Evolutionary conservation across 2,888 invertebrate species (phyloP), one percentile per base, ranked within the genome.

Genomic region (Melinaea menophilus): DNA sequence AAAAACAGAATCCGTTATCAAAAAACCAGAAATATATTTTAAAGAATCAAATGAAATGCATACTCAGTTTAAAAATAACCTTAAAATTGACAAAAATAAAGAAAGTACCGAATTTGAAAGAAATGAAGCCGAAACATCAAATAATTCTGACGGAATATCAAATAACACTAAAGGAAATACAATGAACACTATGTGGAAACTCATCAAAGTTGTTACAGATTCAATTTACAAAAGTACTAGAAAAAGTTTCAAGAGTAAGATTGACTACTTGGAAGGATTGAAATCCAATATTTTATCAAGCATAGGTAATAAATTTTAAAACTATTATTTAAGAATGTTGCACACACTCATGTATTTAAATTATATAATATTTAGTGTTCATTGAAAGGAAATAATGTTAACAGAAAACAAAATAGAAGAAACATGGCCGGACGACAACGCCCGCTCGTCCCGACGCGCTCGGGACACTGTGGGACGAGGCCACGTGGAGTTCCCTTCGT

Each of bases 401-500:
- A 5, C 72, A 93, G 92, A 91, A 68, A 77, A 87, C 22, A 87
- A 89, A 47, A 86, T 93, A 64, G 86, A 90, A 12, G 71, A 75
- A 5, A 72, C 89, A 2, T 93, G 92, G 91, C 90, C 92, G 3
- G 81, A 88, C 73, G 82, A 86, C 70, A 65, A 54, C 7, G 54
- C 64, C 56, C 72, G 48, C 65, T 67, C 45, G 22, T 64, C 22
- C 61, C 74, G 56, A 70, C 77, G 11, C 62, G 56, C 60, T 60
- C 78, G 63, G 69, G 74, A 47, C 71, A 76, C 34, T 69, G 75
- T 60, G 67, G 71, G 82, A 34, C 91, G 93, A 9, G 91, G 93
- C 1, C 92, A 92, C 71, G 90, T 95, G 72, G 94, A 95, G 70
- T 95, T 96, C 80, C 96, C 96, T 11, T 95, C 96, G 0, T 92